Evolutionary conservation across 2,797 vertebrate genomes (phyloP).

Genomic region (Darevskia nairensis): DNA sequence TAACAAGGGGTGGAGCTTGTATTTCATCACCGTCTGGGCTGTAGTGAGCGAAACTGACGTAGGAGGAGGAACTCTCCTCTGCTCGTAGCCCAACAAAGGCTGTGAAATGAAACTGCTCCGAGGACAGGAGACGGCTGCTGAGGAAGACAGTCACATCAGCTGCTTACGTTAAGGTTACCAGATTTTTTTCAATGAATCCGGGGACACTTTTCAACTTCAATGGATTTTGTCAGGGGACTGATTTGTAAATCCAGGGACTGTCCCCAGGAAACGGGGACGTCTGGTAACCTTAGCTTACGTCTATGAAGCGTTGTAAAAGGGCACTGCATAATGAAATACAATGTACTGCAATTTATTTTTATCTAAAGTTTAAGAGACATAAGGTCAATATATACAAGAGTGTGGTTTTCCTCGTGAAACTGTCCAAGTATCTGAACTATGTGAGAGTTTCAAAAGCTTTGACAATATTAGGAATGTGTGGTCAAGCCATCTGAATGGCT

Average conservation of each 20-base stretch:
- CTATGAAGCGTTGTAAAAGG: background rate
- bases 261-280: too few relatives aligned
- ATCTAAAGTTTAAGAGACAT: background rate
- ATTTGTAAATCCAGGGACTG: too few relatives aligned
- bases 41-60: background rate
- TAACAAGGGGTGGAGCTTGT: conserved; percentile 10
- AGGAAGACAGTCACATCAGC: background rate
- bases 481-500: background rate
- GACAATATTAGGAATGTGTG: background rate
- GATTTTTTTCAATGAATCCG: too few relatives aligned
- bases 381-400: background rate
- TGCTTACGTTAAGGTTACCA: background rate
- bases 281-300: background rate
- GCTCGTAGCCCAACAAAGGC: background rate
- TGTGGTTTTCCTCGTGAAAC: background rate
- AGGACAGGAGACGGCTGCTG: background rate
- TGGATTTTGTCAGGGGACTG: too few relatives aligned
- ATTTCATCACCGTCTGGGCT: background rate
- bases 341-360: background rate
- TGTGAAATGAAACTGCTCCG: conserved; percentile 4
- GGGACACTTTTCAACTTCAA: too few relatives aligned
- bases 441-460: background rate
- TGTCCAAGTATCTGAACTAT: background rate
- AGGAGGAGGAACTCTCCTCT: background rate
- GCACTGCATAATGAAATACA: background rate